Evolutionary conservation across 2,797 vertebrate genomes (phyloP).

Genomic region (Acridotheres tristis): DNA sequence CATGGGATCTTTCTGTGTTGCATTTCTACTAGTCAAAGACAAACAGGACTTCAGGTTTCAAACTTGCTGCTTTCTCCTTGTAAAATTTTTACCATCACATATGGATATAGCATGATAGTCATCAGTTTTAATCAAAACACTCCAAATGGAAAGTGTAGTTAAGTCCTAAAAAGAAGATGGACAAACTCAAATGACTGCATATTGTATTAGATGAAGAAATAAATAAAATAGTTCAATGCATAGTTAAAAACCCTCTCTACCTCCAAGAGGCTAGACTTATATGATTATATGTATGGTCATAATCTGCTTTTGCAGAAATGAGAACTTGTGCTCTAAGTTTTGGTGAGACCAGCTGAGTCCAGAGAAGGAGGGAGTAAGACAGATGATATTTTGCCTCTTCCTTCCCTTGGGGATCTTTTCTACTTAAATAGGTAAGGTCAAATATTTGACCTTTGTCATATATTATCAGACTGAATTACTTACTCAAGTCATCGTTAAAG

Average conservation of each 20-base stretch:
- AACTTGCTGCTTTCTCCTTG: background rate
- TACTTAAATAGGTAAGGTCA: background rate
- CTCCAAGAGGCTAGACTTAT: background rate
- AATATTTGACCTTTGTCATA: background rate
- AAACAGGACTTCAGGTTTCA: background rate
- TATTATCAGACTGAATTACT: background rate
- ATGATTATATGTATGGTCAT: background rate
- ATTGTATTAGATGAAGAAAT: background rate
- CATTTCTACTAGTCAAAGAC: background rate
- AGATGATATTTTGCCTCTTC: background rate
- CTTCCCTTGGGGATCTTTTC: background rate
- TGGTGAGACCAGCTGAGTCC: background rate
- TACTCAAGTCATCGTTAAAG: background rate
- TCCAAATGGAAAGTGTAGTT: background rate
- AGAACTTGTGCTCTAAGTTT: background rate
- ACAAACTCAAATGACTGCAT: background rate
- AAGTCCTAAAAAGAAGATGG: background rate
- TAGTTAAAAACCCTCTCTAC: fast-evolving
- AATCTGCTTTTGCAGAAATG: background rate
- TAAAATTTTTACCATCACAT: background rate
- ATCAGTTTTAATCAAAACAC: background rate
- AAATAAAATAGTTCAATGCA: background rate
- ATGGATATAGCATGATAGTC: background rate
- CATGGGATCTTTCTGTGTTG: background rate
- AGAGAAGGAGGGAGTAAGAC: background rate